These are phyloP conservation scores for Uria aalge DNA, from an alignment of 2,113 vertebrate genomes.

Conservation along the genomic window DNA sequence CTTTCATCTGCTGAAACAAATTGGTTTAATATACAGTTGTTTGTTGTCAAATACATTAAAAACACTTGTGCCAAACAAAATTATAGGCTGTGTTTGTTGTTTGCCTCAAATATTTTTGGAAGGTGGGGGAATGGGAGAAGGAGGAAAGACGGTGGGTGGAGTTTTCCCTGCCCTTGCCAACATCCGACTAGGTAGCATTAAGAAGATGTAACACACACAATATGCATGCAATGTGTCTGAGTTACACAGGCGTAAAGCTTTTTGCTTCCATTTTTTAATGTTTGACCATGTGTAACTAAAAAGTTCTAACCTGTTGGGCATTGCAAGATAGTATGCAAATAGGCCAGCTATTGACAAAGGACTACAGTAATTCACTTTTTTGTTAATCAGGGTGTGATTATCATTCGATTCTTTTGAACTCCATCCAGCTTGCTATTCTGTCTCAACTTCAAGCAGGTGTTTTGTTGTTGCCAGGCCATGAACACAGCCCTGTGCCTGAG, in stretches of 20 bases:
- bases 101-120: neutral
- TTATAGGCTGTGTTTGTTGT: neutral
- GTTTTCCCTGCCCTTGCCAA: neutral
- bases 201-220: slow-evolving; percentile 56
- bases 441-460: slow-evolving; percentile 69
- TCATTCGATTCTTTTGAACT: slow-evolving; percentile 62
- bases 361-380: slow-evolving; percentile 35
- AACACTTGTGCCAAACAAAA: slow-evolving; percentile 41
- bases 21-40: slow-evolving; percentile 47
- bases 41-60: slow-evolving; percentile 48
- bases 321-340: slow-evolving; percentile 41
- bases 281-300: slow-evolving; percentile 21
- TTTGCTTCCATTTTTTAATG: slow-evolving; percentile 31
- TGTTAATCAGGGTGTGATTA: slow-evolving; percentile 51
- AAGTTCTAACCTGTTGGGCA: slow-evolving; percentile 33
- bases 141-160: neutral
- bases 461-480: slow-evolving; percentile 58
- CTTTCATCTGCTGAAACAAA: slow-evolving; percentile 60
- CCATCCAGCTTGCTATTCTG: slow-evolving; percentile 58
- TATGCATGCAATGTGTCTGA: slow-evolving; percentile 16
- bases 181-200: slow-evolving; percentile 21
- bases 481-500: slow-evolving; percentile 19
- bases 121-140: neutral
- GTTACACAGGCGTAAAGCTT: slow-evolving; percentile 3
- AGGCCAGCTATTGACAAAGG: slow-evolving; percentile 39